Evolutionary conservation across 2,113 vertebrate species (phyloP), one percentile per base, ranked within the genome.

Genomic region (Lanius collurio): DNA sequence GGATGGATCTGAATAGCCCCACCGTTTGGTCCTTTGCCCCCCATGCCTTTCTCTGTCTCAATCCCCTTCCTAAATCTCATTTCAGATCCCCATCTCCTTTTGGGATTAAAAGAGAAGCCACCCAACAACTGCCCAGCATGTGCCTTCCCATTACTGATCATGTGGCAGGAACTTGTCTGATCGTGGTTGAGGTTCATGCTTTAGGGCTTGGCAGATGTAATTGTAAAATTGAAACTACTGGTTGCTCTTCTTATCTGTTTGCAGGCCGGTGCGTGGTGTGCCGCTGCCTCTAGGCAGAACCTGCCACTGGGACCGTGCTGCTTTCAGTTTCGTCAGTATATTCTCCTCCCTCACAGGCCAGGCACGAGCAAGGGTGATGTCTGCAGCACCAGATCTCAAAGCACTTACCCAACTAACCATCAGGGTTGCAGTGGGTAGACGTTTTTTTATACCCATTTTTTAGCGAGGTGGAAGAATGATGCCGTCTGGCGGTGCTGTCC

Each of bases 161-260:
- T 4, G 5, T 39, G 70, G 79, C 57, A 56, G 0, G 8, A 91
- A 44, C 57, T 53, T 10, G 1, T 47, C 26, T 37, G 75, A n/a
- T 47, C 9, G 4, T 35, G 56, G 42, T 12, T 1, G 46, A 80
- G 53, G 78, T 59, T 95, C 70, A 6, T 65, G 73, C 11, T 52
- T 76, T 0, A 6, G 53, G 53, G 28, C 37, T 68, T 62, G 63
- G 63, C 35, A 86, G 70, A 65, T 50, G n/a, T 28, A 74, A 39
- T 31, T 69, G 74, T 55, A 91, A 90, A 95, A 91, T 63, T 73
- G 94, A 94, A 96, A 91, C 91, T 80, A 2, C 50, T 73, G 49
- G 5, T 50, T 79, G 82, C 75, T 87, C 26, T n/a, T 93, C 37
- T 91, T 62, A 83, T 76, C 94, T 69, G 49, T 31, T 75, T 64